Percentiles rank a stretch among this genome's conserved stretches.
These are phyloP conservation scores for Megaptera novaeangliae DNA, from an alignment of 2,113 vertebrate species.

Conservation along the genomic window DNA sequence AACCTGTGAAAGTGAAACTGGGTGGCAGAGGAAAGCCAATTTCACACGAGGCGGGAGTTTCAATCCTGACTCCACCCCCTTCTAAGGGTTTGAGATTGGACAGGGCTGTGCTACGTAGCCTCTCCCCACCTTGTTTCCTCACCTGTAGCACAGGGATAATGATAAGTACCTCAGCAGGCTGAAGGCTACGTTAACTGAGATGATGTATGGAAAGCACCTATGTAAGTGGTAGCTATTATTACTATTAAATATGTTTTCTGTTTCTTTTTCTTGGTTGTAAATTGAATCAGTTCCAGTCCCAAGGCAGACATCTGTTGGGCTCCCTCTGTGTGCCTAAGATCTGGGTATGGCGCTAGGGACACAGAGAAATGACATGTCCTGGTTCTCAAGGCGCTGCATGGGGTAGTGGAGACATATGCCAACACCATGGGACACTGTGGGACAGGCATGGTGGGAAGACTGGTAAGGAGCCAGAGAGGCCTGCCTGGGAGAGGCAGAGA, in stretches of 20 bases:
- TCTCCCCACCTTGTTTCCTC: not conserved
- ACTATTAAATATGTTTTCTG: not conserved
- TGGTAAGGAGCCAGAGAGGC: not conserved
- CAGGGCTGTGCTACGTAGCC: fast-evolving
- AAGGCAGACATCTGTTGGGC: not conserved
- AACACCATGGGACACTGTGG: not conserved
- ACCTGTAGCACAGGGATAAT: not conserved
- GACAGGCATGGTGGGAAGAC: not conserved
- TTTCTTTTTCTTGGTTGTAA: not conserved
- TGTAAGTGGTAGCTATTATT: not conserved
- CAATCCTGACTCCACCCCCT: not conserved
- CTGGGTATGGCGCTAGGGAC: not conserved
- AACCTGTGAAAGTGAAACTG: not conserved
- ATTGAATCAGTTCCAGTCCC: not conserved
- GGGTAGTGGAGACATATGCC: not conserved
- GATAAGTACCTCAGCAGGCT: not conserved
- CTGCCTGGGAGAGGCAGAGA: not conserved
- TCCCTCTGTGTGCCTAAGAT: not conserved
- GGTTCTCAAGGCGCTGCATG: not conserved
- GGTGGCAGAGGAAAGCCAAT: not conserved
- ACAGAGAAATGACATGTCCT: not conserved
- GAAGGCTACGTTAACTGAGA: not conserved
- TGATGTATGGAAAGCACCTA: not conserved
- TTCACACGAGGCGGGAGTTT: not conserved
- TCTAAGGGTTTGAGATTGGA: not conserved